Percentiles rank a stretch among this genome's conserved stretches.
phyloP scores from a whole-genome alignment of 1,140 invertebrate species.

The Teleogryllus occipitalis region DNA sequence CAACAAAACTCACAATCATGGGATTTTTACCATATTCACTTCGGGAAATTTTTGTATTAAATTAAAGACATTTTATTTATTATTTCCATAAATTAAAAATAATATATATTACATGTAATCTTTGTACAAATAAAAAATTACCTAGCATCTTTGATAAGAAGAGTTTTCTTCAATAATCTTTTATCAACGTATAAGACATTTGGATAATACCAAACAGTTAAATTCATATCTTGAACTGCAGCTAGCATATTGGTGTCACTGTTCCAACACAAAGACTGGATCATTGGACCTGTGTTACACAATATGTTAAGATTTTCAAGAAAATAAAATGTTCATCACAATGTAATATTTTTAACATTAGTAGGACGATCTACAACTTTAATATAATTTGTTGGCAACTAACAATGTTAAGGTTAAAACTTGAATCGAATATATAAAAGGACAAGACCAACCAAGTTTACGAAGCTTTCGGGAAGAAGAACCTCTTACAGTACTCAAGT shows the following conservation, averaged over 20 bases:
- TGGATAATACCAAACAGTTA: constrained; percentile 83
- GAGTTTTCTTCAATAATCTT: constrained; percentile 54
- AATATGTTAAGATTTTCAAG: neutral
- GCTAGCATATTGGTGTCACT: constrained; percentile 74
- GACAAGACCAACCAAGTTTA: constrained; percentile 57
- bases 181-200: constrained; percentile 64
- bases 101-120: neutral
- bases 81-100: neutral
- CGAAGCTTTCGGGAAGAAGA: constrained; percentile 42
- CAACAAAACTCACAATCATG: constrained; percentile 64
- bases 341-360: too few relatives aligned
- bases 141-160: constrained; percentile 56
- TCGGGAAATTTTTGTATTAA: constrained; percentile 24
- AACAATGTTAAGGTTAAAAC: too few relatives aligned
- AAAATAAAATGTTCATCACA: too few relatives aligned
- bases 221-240: constrained; percentile 68
- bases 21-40: constrained; percentile 77
- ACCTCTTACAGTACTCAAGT: constrained; percentile 58
- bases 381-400: too few relatives aligned
- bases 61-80: constrained; percentile 14
- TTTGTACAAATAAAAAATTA: constrained; percentile 28
- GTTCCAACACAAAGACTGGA: constrained; percentile 74
- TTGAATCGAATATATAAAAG: neutral
- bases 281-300: constrained; percentile 53
- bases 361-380: too few relatives aligned